Evolutionary conservation across 2,888 invertebrate genomes (phyloP).

Genomic region (Synergus gifuensis): DNA sequence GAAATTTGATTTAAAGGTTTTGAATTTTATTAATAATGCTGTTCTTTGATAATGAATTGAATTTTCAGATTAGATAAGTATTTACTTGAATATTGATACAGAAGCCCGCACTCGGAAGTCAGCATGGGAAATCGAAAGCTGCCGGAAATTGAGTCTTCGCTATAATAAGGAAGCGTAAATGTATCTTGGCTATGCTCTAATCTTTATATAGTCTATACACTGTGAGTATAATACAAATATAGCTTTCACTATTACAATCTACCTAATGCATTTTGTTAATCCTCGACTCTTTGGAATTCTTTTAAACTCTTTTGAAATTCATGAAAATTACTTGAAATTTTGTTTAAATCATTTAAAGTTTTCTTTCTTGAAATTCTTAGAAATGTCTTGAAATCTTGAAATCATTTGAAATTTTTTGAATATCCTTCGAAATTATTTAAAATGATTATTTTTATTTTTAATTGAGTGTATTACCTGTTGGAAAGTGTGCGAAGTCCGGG

Average conservation of each 20-base stretch:
- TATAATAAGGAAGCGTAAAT: conserved; percentile 36
- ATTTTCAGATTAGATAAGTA: not conserved
- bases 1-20: not conserved
- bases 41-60: not conserved
- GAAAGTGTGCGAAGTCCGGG: conserved; percentile 88
- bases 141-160: conserved; percentile 20
- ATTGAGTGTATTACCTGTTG: conserved; percentile 82
- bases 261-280: too few species aligned
- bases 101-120: not conserved
- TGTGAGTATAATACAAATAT: not conserved
- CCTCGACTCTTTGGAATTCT: too few species aligned
- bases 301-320: too few species aligned
- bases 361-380: too few species aligned
- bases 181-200: conserved; percentile 13
- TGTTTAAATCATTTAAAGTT: too few species aligned
- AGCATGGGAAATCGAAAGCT: conserved; percentile 14
- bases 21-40: not conserved
- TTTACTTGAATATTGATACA: not conserved
- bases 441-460: too few species aligned
- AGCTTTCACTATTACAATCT: conserved; percentile 7
- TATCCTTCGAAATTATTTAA: too few species aligned
- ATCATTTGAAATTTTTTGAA: too few species aligned
- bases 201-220: not conserved
- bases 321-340: too few species aligned
- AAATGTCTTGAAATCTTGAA: too few species aligned